These are phyloP conservation scores for Rhagonycha fulva DNA, from an alignment of 2,888 invertebrate species.

Conservation along the genomic window DNA sequence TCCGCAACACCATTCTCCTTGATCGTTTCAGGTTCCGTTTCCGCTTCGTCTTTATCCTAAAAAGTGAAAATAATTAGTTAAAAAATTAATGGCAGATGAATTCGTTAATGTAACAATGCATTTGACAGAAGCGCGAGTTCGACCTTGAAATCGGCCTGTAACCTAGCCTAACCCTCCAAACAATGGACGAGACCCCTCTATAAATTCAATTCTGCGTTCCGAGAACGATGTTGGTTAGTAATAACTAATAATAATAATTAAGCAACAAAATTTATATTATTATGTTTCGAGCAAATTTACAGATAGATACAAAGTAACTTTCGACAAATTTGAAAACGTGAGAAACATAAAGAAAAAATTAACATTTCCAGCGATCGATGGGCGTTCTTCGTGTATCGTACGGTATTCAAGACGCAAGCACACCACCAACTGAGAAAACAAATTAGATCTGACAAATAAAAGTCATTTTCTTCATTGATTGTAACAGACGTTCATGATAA, in stretches of 20 bases:
- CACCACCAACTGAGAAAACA: neutral
- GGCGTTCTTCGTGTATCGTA: neutral
- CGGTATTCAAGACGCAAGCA: neutral
- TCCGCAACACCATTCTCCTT: conserved; percentile 53
- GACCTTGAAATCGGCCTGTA: conserved; percentile 43
- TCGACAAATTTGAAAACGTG: neutral
- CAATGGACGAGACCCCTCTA: conserved; percentile 31
- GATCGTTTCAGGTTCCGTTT: conserved; percentile 43
- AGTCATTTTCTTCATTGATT: neutral
- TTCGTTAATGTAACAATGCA: neutral
- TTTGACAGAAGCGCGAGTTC: neutral
- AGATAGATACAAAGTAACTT: neutral
- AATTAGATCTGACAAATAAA: neutral
- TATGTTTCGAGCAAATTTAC: neutral
- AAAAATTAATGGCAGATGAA: neutral
- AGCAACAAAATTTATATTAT: neutral
- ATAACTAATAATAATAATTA: neutral
- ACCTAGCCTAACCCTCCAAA: conserved; percentile 40
- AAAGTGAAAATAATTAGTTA: conserved; percentile 22
- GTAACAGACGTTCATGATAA: neutral
- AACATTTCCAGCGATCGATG: neutral
- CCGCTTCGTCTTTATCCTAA: conserved; percentile 51
- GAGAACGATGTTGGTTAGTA: conserved; percentile 1
- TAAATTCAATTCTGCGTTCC: conserved; percentile 13
- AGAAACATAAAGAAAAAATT: neutral